These are phyloP conservation scores for Kobus ellipsiprymnus DNA, from an alignment of 2,113 vertebrate species.

Conservation along the genomic window DNA sequence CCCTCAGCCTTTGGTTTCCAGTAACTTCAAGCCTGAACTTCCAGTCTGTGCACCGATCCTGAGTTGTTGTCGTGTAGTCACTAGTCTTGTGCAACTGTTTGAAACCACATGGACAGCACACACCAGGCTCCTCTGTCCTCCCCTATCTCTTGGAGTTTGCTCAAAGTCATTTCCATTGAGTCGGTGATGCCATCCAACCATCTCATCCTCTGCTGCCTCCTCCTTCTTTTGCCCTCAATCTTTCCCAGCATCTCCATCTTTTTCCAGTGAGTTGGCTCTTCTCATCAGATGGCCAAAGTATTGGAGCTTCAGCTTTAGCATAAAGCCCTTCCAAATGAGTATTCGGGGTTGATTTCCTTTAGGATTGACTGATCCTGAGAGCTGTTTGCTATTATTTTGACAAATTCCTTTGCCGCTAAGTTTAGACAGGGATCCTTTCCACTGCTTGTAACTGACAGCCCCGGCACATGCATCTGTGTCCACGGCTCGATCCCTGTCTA, in stretches of 20 bases:
- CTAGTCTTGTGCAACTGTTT: background rate
- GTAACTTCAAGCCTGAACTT: background rate
- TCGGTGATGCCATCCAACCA: background rate
- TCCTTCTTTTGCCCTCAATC: background rate
- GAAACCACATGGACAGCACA: background rate
- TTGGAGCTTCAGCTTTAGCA: background rate
- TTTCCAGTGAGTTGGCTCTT: background rate
- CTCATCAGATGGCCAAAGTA: background rate
- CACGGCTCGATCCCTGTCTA: accelerated
- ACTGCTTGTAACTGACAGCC: background rate
- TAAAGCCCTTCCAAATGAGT: background rate
- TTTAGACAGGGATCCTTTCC: background rate
- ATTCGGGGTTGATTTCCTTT: background rate
- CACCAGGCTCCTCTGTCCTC: background rate
- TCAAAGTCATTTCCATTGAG: background rate
- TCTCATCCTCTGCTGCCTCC: background rate
- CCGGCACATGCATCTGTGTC: background rate
- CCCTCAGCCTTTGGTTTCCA: background rate
- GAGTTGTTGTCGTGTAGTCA: background rate
- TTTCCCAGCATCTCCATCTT: background rate
- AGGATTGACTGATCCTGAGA: background rate
- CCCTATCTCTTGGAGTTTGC: background rate
- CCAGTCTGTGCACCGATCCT: background rate
- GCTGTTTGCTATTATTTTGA: background rate
- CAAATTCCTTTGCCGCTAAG: background rate